phyloP scores from a whole-genome alignment of 2,888 invertebrate genomes.

The Pollenia amentaria region DNA sequence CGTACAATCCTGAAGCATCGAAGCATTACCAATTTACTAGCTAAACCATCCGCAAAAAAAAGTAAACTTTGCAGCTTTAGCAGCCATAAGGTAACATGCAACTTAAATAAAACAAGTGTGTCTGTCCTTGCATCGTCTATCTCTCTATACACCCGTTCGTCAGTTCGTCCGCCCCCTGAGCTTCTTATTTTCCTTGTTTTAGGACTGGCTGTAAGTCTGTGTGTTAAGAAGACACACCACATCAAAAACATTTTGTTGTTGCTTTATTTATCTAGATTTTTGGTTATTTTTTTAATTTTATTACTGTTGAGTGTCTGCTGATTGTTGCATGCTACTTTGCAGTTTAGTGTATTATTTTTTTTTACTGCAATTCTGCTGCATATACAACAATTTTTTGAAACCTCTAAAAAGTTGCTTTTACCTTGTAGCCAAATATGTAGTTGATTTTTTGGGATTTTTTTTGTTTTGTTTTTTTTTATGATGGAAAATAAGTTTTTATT shows the following conservation, averaged over 20 bases:
- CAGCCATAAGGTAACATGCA: conserved; percentile 66
- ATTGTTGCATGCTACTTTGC: conserved; percentile 66
- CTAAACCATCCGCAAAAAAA: conserved; percentile 71
- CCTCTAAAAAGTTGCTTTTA: conserved; percentile 47
- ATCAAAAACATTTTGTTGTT: conserved; percentile 55
- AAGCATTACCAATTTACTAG: conserved; percentile 71
- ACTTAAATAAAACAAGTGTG: conserved; percentile 42
- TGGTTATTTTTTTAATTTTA: conserved; percentile 31
- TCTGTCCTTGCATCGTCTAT: conserved; percentile 22
- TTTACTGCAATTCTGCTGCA: background rate
- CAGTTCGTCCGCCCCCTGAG: background rate
- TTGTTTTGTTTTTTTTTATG: conserved; percentile 11
- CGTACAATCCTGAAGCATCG: conserved; percentile 56
- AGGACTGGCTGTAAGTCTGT: conserved; percentile 31
- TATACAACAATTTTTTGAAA: background rate
- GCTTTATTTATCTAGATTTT: conserved; percentile 61
- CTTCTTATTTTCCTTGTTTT: background rate
- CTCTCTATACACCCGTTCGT: background rate
- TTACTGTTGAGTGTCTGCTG: conserved; percentile 51
- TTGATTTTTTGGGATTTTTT: conserved; percentile 28
- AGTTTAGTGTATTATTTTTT: conserved; percentile 35
- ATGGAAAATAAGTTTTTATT: background rate
- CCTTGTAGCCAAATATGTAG: conserved; percentile 12
- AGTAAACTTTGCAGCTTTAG: conserved; percentile 53
- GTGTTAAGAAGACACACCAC: conserved; percentile 45